Evolutionary conservation across 1,140 invertebrate species (phyloP).

Genomic region (Whitmania pigra): DNA sequence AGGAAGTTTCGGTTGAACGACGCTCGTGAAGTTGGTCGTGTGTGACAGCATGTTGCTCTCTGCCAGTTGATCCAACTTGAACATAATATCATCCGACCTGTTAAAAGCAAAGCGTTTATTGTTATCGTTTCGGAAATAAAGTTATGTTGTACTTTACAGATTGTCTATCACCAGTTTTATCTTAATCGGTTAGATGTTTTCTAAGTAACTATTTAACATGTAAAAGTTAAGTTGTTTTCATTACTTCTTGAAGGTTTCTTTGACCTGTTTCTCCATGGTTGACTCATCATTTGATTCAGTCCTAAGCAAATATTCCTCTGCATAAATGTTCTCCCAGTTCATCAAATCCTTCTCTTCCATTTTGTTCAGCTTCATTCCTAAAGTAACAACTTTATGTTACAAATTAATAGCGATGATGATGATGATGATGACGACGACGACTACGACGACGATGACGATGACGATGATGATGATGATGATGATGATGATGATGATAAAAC

Average conservation of each 20-base stretch:
- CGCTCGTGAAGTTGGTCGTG: not conserved
- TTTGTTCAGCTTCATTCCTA: conserved; percentile 27
- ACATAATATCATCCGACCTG: conserved; percentile 8
- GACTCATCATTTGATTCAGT: conserved; percentile 28
- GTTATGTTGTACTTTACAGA: too few relatives aligned
- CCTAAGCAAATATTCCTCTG: conserved; percentile 33
- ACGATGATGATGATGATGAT: too few relatives aligned
- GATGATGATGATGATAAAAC: too few relatives aligned
- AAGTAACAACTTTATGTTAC: not conserved
- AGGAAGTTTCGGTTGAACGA: conserved; percentile 26
- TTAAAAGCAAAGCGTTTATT: not conserved
- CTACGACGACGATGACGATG: too few relatives aligned
- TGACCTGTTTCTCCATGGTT: conserved; percentile 32
- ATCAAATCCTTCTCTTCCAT: conserved; percentile 23
- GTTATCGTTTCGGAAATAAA: not conserved
- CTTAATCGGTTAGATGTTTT: too few relatives aligned
- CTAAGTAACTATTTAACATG: not conserved
- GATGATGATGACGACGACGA: too few relatives aligned
- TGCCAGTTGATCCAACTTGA: conserved; percentile 25
- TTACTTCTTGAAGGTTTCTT: conserved; percentile 30
- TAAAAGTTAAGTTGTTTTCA: not conserved
- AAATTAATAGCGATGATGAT: not conserved
- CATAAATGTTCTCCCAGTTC: conserved; percentile 39
- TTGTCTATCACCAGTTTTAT: too few relatives aligned
- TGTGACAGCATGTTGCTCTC: conserved; percentile 1